phyloP scores from a whole-genome alignment of 2,888 invertebrate species.

The Eristalinus sepulchralis region DNA sequence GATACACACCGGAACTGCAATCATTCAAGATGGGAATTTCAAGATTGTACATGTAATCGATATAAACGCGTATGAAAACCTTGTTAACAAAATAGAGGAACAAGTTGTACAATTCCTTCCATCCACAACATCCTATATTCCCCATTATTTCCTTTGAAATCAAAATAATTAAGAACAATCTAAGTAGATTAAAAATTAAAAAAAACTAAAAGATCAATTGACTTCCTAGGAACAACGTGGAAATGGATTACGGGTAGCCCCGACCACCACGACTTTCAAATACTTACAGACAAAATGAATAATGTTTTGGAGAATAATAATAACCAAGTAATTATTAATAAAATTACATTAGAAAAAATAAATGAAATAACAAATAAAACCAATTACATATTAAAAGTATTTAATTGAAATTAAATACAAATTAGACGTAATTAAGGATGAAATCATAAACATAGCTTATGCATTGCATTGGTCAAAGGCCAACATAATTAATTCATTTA shows the following conservation, averaged over 20 bases:
- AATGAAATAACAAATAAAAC: slow-evolving; percentile 20
- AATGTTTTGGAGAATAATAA: slow-evolving; percentile 28
- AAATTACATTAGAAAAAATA: slow-evolving; percentile 11
- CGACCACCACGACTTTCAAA: slow-evolving; percentile 46
- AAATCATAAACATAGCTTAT: slow-evolving; percentile 36
- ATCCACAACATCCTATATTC: too few species aligned
- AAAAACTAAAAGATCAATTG: neutral
- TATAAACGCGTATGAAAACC: too few species aligned
- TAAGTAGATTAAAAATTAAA: too few species aligned
- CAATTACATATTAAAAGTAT: neutral
- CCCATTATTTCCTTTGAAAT: neutral
- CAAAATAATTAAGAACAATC: neutral
- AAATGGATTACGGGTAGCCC: slow-evolving; percentile 59
- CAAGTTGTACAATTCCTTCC: too few species aligned
- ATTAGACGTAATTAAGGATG: slow-evolving; percentile 37
- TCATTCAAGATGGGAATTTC: too few species aligned
- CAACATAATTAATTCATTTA: slow-evolving; percentile 33
- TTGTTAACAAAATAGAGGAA: too few species aligned
- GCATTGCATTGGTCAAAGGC: slow-evolving; percentile 41
- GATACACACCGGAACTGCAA: neutral
- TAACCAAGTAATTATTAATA: slow-evolving; percentile 34
- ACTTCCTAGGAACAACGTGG: slow-evolving; percentile 33
- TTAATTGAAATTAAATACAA: slow-evolving; percentile 20
- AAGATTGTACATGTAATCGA: too few species aligned
- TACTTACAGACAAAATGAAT: slow-evolving; percentile 28